Evolutionary conservation across 2,888 invertebrate species (phyloP).

Genomic region (Eupithecia tripunctaria): DNA sequence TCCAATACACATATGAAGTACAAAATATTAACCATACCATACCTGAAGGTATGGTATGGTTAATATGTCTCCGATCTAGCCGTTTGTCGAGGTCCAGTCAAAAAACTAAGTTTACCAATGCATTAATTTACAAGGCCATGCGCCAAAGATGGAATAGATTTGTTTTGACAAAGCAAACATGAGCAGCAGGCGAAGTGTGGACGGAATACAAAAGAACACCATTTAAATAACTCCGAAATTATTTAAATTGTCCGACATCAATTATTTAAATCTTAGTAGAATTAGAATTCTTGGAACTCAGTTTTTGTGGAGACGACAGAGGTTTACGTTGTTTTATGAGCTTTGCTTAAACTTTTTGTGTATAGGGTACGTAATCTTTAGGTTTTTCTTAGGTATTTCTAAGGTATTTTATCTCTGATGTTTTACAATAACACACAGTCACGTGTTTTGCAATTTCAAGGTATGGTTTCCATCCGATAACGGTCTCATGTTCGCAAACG

Average conservation of each 20-base stretch:
- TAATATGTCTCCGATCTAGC: too few species aligned
- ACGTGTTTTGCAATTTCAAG: constrained; percentile 9
- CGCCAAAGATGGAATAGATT: constrained; percentile 23
- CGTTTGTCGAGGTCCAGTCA: neutral
- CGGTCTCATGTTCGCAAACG: constrained; percentile 24
- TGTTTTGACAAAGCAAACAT: constrained; percentile 25
- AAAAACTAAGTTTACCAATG: constrained; percentile 31
- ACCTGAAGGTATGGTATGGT: too few species aligned
- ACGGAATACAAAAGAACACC: constrained; percentile 30
- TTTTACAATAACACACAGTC: neutral
- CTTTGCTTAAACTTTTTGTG: neutral
- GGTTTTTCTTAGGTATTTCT: neutral
- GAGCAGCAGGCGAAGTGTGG: constrained; percentile 31
- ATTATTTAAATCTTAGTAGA: constrained; percentile 7
- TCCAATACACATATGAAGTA: too few species aligned
- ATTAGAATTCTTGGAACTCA: neutral
- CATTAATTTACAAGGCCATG: constrained; percentile 38
- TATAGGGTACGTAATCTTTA: neutral
- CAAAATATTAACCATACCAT: too few species aligned
- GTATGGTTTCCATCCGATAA: constrained; percentile 21
- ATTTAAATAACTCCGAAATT: constrained; percentile 22
- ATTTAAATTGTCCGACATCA: constrained; percentile 8
- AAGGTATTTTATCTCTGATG: neutral
- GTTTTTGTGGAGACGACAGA: neutral
- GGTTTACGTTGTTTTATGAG: neutral